phyloP scores from a whole-genome alignment of 2,888 invertebrate genomes.

The Caprella mutica region DNA sequence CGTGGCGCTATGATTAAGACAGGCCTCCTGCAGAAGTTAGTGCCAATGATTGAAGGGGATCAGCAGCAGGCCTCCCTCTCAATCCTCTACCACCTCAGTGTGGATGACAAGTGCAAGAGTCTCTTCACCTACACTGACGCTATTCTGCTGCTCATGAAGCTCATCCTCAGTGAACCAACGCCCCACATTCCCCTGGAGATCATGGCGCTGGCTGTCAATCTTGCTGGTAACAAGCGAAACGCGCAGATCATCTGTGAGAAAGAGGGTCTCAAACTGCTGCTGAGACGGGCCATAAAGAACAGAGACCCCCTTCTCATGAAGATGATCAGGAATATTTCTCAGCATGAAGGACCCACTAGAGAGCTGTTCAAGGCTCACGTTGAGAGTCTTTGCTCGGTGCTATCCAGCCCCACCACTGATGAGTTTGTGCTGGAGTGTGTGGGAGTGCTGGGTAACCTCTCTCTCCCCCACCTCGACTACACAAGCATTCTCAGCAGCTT shows the following conservation, averaged over 20 bases:
- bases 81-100: constrained; percentile 77
- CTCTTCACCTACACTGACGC: constrained; percentile 91
- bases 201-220: constrained; percentile 79
- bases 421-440: constrained; percentile 86
- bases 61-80: constrained; percentile 33
- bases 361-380: constrained; percentile 84
- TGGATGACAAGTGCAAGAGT: constrained; percentile 85
- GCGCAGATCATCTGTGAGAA: constrained; percentile 78
- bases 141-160: constrained; percentile 50
- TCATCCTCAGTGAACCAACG: constrained; percentile 38
- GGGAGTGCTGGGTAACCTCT: constrained; percentile 81
- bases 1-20: constrained; percentile 79
- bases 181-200: constrained; percentile 50
- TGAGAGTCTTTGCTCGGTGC: constrained; percentile 79
- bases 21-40: constrained; percentile 78
- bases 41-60: constrained; percentile 59
- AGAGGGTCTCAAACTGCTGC: constrained; percentile 66
- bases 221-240: constrained; percentile 78
- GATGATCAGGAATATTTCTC: constrained; percentile 83
- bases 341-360: constrained; percentile 66
- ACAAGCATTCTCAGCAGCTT: constrained; percentile 78
- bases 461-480: constrained; percentile 75
- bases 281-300: constrained; percentile 75
- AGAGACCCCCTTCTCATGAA: constrained; percentile 83
- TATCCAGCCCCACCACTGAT: constrained; percentile 60